These are phyloP conservation scores for Phoebastria nigripes DNA, from an alignment of 2,797 vertebrate species.

Conservation along the genomic window DNA sequence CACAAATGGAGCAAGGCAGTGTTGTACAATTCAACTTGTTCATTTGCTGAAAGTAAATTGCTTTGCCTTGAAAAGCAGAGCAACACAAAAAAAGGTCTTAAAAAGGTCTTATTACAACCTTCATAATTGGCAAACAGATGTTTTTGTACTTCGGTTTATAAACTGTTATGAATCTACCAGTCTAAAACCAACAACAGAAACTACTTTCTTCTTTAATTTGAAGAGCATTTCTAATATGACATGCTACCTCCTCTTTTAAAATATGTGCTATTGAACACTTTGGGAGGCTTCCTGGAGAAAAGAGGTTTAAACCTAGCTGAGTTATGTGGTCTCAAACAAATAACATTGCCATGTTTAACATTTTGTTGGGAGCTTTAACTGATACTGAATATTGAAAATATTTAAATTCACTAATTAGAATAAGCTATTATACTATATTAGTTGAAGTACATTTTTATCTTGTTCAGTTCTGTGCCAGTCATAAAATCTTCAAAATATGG, in stretches of 20 bases:
- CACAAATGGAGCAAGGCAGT: background rate
- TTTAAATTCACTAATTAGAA: background rate
- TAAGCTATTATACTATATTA: background rate
- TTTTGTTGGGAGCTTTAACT: background rate
- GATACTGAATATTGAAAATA: background rate
- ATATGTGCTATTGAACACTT: background rate
- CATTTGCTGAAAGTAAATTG: background rate
- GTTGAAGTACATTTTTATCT: background rate
- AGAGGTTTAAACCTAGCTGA: background rate
- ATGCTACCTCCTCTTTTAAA: background rate
- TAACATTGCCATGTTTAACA: background rate
- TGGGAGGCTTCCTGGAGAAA: background rate
- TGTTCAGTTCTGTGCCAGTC: background rate
- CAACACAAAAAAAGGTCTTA: background rate
- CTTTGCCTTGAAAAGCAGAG: background rate
- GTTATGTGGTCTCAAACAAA: background rate
- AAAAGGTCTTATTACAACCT: background rate
- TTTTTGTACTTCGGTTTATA: background rate
- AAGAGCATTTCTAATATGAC: background rate
- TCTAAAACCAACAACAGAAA: background rate
- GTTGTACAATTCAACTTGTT: background rate
- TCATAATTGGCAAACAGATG: background rate
- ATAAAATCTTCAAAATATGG: background rate
- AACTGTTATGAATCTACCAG: background rate
- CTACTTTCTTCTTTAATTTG: background rate